Percentiles rank a stretch among this genome's conserved stretches.
These are phyloP conservation scores for Loris lydekkerianus DNA, from an alignment of 2,797 vertebrate genomes.

Conservation along the genomic window DNA sequence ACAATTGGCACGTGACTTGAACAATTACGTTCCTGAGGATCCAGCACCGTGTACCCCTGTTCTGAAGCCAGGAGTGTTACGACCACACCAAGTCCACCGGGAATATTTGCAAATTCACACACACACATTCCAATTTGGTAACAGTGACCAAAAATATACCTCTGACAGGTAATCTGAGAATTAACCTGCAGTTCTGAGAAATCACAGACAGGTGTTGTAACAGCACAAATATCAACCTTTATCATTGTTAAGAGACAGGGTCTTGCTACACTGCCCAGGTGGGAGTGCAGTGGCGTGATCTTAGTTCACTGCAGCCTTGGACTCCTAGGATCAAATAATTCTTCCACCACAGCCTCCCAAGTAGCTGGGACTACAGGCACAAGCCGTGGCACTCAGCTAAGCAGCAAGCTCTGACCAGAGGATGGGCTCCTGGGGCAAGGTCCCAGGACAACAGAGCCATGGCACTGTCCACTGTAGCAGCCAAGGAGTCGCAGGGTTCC, in stretches of 20 bases:
- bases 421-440: background rate
- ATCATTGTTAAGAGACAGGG: background rate
- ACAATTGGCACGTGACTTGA: too few species aligned
- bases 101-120: background rate
- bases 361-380: background rate
- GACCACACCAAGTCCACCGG: accelerated
- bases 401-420: background rate
- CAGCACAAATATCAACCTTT: too few species aligned
- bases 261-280: background rate
- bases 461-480: background rate
- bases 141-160: background rate
- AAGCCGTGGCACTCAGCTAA: background rate
- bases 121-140: background rate
- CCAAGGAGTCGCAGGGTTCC: background rate
- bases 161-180: background rate
- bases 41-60: accelerated
- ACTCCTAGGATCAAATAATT: background rate
- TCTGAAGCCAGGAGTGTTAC: accelerated
- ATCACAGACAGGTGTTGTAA: accelerated
- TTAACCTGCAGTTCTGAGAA: background rate
- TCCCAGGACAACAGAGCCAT: accelerated
- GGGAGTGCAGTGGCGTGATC: background rate
- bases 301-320: background rate
- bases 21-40: background rate
- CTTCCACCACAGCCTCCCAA: background rate